Conservation (phyloP, 2,797 vertebrate species). For the Coregonus ussuriensis region DNA sequence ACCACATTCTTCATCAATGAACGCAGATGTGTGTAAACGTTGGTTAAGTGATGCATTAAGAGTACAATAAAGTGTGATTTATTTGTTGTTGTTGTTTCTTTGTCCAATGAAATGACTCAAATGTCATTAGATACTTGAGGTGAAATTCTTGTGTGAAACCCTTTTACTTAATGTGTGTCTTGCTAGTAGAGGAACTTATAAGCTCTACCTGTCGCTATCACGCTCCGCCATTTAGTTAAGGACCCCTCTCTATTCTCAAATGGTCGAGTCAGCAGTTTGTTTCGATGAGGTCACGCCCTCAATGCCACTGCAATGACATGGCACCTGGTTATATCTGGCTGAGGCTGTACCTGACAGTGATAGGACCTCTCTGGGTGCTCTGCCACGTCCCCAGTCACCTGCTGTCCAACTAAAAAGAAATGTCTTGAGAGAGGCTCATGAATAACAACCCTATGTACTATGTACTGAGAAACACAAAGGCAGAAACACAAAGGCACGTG, state of each 20-base stretch:
- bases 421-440: no score
- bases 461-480: no score
- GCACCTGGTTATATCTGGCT: conserved; percentile 39
- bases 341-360: conserved; percentile 45
- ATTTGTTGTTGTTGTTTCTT: no score
- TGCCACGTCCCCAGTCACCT: conserved; percentile 9
- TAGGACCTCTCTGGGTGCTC: conserved; percentile 45
- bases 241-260: conserved; percentile 46
- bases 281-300: conserved; percentile 57
- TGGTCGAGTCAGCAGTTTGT: conserved; percentile 60
- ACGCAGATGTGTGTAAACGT: background rate
- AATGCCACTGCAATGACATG: conserved; percentile 34
- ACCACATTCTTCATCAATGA: no score
- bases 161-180: no score
- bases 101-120: no score
- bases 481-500: no score
- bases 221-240: conserved; percentile 27
- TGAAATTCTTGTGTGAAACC: no score
- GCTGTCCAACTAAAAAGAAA: conserved; percentile 4
- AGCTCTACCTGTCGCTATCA: conserved; percentile 27
- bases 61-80: no score
- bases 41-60: no score
- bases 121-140: no score
- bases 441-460: no score
- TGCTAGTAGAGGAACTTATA: background rate